A percentile compares a stretch with the other conserved stretches of the same genome.
phyloP scores from a whole-genome alignment of 2,797 vertebrate species.

The Siniperca obscura region DNA sequence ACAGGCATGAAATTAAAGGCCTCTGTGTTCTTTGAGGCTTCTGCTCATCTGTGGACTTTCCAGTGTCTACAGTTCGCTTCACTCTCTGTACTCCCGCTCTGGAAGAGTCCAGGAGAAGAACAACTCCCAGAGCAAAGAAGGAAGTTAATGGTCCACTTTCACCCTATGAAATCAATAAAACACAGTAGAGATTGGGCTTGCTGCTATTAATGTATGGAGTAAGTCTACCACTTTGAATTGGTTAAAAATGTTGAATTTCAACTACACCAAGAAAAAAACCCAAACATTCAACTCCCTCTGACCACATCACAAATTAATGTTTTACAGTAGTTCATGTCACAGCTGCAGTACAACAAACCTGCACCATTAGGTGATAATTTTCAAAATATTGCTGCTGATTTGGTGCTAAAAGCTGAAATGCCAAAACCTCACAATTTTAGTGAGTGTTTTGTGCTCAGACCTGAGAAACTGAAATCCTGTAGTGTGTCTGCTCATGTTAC shows the following conservation, averaged over 20 bases:
- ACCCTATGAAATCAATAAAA: conserved; percentile 74
- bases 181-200: neutral
- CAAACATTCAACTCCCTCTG: conserved; percentile 11
- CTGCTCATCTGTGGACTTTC: conserved; percentile 18
- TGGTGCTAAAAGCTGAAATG: conserved; percentile 58
- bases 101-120: conserved; percentile 48
- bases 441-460: conserved; percentile 30
- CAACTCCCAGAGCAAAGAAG: conserved; percentile 69
- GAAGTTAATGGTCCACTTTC: conserved; percentile 77
- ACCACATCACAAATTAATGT: conserved; percentile 16
- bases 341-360: conserved; percentile 20
- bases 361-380: conserved; percentile 32
- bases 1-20: neutral
- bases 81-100: conserved; percentile 31
- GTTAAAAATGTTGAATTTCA: conserved; percentile 19
- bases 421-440: conserved; percentile 53
- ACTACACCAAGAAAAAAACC: neutral
- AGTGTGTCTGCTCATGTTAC: conserved; percentile 29
- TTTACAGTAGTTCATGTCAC: conserved; percentile 27
- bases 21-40: conserved; percentile 12
- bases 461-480: conserved; percentile 34
- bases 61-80: conserved; percentile 26
- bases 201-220: neutral
- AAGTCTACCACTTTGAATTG: conserved; percentile 1
- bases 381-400: conserved; percentile 16